Base-by-base conservation (phyloP, 2,888 invertebrate genomes). In the Lycophotia porphyrea region DNA sequence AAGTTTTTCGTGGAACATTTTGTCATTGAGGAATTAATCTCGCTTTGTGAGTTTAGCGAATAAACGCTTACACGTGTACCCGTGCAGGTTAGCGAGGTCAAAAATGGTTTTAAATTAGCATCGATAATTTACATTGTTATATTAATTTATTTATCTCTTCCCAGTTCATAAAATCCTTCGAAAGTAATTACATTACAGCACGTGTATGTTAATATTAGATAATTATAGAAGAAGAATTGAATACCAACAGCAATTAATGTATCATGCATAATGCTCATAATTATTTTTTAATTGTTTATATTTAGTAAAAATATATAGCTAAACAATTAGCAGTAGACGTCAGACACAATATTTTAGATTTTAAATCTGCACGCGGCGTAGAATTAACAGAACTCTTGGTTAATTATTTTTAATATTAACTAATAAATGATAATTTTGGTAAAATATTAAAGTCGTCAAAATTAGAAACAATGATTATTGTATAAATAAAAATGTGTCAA, bases 301-400 rank as follows among this genome's bases (percentile, higher is more conserved):
- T n/a, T n/a, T n/a, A n/a, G n/a, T n/a, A n/a, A n/a, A 47, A 60
- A 76, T 73, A 66, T 61, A 70, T 67, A 61, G 24, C 31, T 39
- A 44, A 71, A 66, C 36, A 65, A 84, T 77, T 69, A 66, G 5
- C 5, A 47, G 71, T 69, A 60, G 64, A 80, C 74, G 77, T 74
- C 75, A 76, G 61, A 61, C 27, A 49, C 61, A 58, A 5, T 42
- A 21, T 44, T 42, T 47, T 21, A 5, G 0, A 34, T 52, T 60
- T 5, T 27, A 31, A 64, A 68, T 44, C 1, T 58, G 18, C 39
- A 55, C 11, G 42, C 44, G 66, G 13, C 31, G 24, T 65, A 27
- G 49, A 34, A 49, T 39, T 21, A 39, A 39, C 27, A 15, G 36
- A 76, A 27, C 58, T 13, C 49, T 9, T n/a, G 13, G n/a, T 52